Conservation (phyloP, 1,140 invertebrate genomes). For the Drosophila setifemur region DNA sequence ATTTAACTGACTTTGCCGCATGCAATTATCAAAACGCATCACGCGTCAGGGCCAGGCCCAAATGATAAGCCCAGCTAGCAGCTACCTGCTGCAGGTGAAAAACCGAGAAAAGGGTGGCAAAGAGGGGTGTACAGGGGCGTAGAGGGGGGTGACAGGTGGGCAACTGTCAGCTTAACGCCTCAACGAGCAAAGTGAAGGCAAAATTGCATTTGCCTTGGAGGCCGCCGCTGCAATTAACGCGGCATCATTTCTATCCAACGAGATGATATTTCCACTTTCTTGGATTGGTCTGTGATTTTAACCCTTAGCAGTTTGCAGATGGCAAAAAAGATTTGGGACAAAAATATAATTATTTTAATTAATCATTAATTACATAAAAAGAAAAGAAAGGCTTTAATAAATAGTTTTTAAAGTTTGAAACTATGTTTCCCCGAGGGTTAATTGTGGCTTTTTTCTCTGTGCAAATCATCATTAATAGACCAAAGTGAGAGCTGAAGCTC, state of each 20-base stretch:
- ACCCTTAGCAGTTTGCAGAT: no score
- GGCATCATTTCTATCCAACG: constrained; percentile 65
- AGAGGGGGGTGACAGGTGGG: no score
- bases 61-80: constrained; percentile 33
- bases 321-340: no score
- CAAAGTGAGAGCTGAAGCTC: constrained; percentile 61
- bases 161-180: constrained; percentile 62
- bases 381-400: no score
- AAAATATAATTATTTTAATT: no score
- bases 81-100: background rate
- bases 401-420: no score
- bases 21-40: constrained; percentile 48
- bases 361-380: no score
- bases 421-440: constrained; percentile 4
- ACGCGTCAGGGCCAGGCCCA: constrained; percentile 40
- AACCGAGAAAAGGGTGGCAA: constrained; percentile 1
- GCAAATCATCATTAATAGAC: constrained; percentile 77
- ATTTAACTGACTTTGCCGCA: constrained; percentile 22
- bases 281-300: constrained; percentile 13
- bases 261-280: constrained; percentile 46
- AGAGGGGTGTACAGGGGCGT: background rate
- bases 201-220: constrained; percentile 64
- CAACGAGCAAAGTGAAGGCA: constrained; percentile 59
- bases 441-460: constrained; percentile 22
- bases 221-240: constrained; percentile 65